Conservation (phyloP, 2,113 vertebrate genomes). For the Arvicanthis niloticus region DNA sequence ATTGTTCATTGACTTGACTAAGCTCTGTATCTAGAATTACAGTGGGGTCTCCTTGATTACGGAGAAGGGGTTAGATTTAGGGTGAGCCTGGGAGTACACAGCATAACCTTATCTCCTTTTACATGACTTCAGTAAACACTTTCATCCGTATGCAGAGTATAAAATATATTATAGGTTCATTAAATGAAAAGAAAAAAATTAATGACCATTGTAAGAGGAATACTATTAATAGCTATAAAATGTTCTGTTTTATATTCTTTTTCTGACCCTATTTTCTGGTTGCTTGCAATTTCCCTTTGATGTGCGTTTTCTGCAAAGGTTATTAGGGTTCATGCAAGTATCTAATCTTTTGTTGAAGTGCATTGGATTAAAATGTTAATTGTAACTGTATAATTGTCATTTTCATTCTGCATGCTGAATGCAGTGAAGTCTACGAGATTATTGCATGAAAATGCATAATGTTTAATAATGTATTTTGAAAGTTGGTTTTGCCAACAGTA, state of each 20-base stretch:
- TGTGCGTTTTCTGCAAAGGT: slow-evolving; percentile 73
- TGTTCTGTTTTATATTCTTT: slow-evolving; percentile 46
- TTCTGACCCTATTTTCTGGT: slow-evolving; percentile 35
- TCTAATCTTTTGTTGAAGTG: slow-evolving; percentile 76
- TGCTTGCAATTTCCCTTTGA: slow-evolving; percentile 55
- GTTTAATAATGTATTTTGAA: slow-evolving; percentile 72
- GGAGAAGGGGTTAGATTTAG: not conserved
- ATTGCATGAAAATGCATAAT: slow-evolving; percentile 69
- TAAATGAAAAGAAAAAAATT: slow-evolving; percentile 12
- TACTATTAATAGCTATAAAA: slow-evolving; percentile 3
- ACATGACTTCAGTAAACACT: slow-evolving; percentile 9
- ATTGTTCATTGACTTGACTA: slow-evolving; percentile 24
- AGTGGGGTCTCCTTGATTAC: not conserved
- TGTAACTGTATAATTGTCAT: slow-evolving; percentile 76
- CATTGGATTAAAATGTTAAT: slow-evolving; percentile 76
- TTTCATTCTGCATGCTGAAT: slow-evolving; percentile 74
- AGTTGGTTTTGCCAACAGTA: slow-evolving; percentile 59
- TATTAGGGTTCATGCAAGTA: slow-evolving; percentile 68
- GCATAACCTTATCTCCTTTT: not conserved
- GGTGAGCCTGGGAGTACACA: not conserved
- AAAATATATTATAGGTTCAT: not conserved
- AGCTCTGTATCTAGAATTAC: not conserved
- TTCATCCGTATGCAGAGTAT: not conserved
- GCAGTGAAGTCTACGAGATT: slow-evolving; percentile 62
- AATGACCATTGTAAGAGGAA: not conserved